These are phyloP conservation scores for Chrysaora quinquecirrha DNA, from an alignment of 30 jellyfish, hydroid and myxozoan species.

Conservation along the genomic window DNA sequence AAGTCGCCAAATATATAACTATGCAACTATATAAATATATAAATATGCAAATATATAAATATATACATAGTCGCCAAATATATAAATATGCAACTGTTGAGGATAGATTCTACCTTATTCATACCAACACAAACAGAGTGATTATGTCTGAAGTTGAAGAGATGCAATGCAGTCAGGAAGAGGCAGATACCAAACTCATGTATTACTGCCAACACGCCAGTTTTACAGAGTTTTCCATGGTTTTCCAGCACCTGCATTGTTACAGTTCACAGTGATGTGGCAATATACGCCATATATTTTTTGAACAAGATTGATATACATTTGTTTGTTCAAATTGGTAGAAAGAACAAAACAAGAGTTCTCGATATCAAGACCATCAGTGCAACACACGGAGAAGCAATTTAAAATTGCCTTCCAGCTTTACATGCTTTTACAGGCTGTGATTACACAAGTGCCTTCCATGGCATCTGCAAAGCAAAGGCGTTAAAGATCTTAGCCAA, in stretches of 20 bases:
- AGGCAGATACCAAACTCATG: constrained; percentile 48
- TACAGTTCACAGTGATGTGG: constrained; percentile 63
- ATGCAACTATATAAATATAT: too few species aligned
- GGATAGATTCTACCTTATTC: too few species aligned
- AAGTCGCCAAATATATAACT: too few species aligned
- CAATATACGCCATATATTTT: constrained; percentile 33
- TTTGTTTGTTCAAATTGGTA: constrained; percentile 26
- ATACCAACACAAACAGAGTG: too few species aligned
- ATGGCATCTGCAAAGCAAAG: constrained; percentile 40
- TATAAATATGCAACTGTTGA: constrained; percentile 28
- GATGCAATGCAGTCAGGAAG: constrained; percentile 30
- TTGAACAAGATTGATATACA: background rate
- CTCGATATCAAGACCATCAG: constrained; percentile 20
- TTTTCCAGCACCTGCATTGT: constrained; percentile 33
- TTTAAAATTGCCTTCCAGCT: constrained; percentile 36
- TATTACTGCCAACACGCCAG: constrained; percentile 58
- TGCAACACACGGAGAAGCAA: constrained; percentile 26
- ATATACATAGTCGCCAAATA: too few species aligned
- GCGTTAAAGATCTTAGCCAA: constrained; percentile 9
- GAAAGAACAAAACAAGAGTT: background rate
- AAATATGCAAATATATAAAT: too few species aligned
- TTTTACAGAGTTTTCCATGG: background rate
- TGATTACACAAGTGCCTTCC: constrained; percentile 59
- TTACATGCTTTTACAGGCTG: constrained; percentile 63
- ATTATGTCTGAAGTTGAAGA: background rate